A percentile compares a stretch with the other conserved stretches of the same genome.
These are phyloP conservation scores for Aulostomus chinensis DNA, from an alignment of 2,797 vertebrate genomes.

Conservation along the genomic window DNA sequence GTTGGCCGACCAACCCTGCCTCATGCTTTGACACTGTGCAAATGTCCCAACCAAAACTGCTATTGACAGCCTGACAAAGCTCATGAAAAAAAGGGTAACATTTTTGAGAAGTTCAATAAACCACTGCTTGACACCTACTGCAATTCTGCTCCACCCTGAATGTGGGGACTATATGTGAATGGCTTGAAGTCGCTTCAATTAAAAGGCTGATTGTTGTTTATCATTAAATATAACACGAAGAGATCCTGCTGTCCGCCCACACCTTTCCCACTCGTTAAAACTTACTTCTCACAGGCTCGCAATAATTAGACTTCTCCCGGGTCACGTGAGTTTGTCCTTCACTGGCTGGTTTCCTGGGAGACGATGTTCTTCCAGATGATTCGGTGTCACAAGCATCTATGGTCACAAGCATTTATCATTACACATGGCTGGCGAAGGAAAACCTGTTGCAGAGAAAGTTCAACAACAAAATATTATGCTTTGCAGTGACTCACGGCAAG, in stretches of 20 bases:
- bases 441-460: constrained; percentile 12
- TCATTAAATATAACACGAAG: constrained; percentile 42
- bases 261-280: constrained; percentile 50
- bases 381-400: constrained; percentile 83
- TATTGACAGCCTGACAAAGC: constrained; percentile 16
- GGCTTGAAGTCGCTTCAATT: no score
- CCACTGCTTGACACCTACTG: constrained; percentile 13
- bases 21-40: not conserved
- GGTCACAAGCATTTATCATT: constrained; percentile 44
- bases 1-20: constrained; percentile 23
- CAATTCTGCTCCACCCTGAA: no score
- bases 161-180: no score
- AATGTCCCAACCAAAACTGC: constrained; percentile 31
- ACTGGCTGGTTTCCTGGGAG: constrained; percentile 70
- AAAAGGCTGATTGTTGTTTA: constrained; percentile 53
- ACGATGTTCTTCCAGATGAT: constrained; percentile 68
- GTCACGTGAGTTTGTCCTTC: constrained; percentile 76
- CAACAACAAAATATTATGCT: constrained; percentile 13
- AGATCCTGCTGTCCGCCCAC: constrained; percentile 44
- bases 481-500: not conserved
- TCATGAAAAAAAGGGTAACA: constrained; percentile 5
- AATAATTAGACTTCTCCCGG: constrained; percentile 76
- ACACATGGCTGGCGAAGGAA: constrained; percentile 2
- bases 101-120: constrained; percentile 19
- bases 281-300: constrained; percentile 92